Percentiles rank a stretch among this genome's conserved stretches.
Evolutionary conservation across 2,888 invertebrate genomes (phyloP).

Genomic region (Leptopilina syphax): DNA sequence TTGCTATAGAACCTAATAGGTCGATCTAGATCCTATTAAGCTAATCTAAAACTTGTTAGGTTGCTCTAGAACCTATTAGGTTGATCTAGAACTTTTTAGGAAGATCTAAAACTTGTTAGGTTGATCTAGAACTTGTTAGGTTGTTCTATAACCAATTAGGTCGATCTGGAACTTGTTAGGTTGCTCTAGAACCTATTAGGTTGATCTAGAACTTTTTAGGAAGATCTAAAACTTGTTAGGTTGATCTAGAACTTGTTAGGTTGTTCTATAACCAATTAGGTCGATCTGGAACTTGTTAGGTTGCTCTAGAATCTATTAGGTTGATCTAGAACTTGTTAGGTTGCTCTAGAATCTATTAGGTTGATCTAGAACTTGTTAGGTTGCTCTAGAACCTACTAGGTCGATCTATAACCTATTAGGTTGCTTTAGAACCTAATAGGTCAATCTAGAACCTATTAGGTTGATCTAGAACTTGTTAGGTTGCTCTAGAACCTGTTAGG

Average conservation of each 20-base stretch:
- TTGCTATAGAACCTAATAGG: background rate
- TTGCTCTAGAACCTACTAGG: background rate
- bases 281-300: too few species aligned
- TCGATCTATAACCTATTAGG: background rate
- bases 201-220: background rate
- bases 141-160: background rate
- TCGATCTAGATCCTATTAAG: too few species aligned
- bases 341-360: background rate
- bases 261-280: background rate
- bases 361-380: background rate
- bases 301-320: too few species aligned
- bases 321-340: too few species aligned
- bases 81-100: too few species aligned
- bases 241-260: background rate
- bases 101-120: background rate
- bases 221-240: background rate
- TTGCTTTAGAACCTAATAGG: background rate
- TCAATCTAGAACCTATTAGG: background rate
- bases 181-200: too few species aligned
- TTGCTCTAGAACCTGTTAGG: background rate
- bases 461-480: background rate
- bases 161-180: background rate
- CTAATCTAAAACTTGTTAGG: too few species aligned
- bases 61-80: too few species aligned
- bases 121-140: background rate